Percentiles rank a stretch among this genome's conserved stretches.
phyloP scores from a whole-genome alignment of 1,140 invertebrate genomes.

The Heliothis virescens region DNA sequence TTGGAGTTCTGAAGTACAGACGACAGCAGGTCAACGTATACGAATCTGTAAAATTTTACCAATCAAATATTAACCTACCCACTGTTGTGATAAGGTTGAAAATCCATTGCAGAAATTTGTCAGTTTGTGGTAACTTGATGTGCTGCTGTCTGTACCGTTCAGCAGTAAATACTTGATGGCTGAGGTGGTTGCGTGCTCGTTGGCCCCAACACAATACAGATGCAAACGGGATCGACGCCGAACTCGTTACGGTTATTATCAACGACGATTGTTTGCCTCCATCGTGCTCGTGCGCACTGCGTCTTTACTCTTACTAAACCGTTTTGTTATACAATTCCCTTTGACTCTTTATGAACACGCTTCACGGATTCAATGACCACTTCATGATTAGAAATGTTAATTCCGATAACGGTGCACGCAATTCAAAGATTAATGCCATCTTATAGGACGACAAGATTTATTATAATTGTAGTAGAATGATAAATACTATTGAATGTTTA shows the following conservation, averaged over 20 bases:
- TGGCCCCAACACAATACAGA: conserved; percentile 70
- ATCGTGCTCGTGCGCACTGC: conserved; percentile 62
- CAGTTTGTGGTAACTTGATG: no score
- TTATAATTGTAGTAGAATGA: neutral
- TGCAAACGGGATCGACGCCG: conserved; percentile 68
- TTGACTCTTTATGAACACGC: conserved; percentile 47
- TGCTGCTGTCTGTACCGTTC: no score
- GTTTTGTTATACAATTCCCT: conserved; percentile 47
- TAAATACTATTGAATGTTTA: conserved; percentile 6
- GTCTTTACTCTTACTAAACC: conserved; percentile 52
- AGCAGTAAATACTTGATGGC: conserved; percentile 47
- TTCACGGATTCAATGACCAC: conserved; percentile 34
- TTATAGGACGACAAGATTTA: conserved; percentile 3
- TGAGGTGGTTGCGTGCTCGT: conserved; percentile 58
- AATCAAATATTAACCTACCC: no score
- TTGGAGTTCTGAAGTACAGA: conserved; percentile 35
- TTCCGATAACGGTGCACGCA: conserved; percentile 28
- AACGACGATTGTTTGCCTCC: conserved; percentile 69
- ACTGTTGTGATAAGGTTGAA: no score
- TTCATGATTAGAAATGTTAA: conserved; percentile 43
- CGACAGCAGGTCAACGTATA: no score
- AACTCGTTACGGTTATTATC: conserved; percentile 78
- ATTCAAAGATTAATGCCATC: conserved; percentile 22
- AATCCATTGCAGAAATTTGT: no score
- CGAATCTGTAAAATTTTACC: no score